Conservation (phyloP, 2,797 vertebrate species). For the Lagocephalus sceleratus region DNA sequence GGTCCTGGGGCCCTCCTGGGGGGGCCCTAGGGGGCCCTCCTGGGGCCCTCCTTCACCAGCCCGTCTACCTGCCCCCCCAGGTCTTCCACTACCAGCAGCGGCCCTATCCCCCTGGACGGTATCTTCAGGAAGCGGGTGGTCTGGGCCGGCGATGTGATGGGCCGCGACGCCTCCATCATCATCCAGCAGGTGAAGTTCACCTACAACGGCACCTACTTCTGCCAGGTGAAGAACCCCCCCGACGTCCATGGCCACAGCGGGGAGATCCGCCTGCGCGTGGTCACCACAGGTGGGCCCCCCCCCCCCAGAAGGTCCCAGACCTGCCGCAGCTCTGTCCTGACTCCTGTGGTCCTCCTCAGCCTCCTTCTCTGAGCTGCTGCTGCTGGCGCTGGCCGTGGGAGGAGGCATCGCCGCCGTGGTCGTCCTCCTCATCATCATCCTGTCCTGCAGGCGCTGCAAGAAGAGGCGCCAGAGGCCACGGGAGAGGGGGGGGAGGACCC, state of each 20-base stretch:
- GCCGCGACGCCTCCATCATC: conserved; percentile 83
- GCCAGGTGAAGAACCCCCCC: conserved; percentile 87
- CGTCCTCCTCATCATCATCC: conserved; percentile 69
- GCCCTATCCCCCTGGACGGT: conserved; percentile 70
- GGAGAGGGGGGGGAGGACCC: conserved; percentile 46
- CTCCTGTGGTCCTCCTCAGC: conserved; percentile 50
- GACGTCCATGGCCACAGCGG: conserved; percentile 84
- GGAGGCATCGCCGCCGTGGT: conserved; percentile 78
- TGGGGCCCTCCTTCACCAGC: background rate
- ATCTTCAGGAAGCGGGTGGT: conserved; percentile 78
- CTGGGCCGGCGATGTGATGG: conserved; percentile 86
- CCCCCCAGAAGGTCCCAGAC: too few relatives aligned
- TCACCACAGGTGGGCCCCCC: conserved; percentile 69
- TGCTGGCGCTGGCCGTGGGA: conserved; percentile 80
- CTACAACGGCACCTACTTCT: conserved; percentile 89
- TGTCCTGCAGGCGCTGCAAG: conserved; percentile 73
- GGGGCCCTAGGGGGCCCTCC: too few relatives aligned
- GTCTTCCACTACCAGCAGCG: conserved; percentile 83
- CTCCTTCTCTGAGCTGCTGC: conserved; percentile 83
- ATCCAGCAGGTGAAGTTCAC: conserved; percentile 82
- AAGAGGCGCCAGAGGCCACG: conserved; percentile 55
- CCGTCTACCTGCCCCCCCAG: conserved; percentile 53
- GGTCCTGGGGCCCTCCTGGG: too few relatives aligned
- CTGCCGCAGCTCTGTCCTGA: too few relatives aligned
- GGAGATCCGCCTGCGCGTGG: conserved; percentile 81